Evolutionary conservation across 2,113 vertebrate species (phyloP).

Genomic region (Galemys pyrenaicus): DNA sequence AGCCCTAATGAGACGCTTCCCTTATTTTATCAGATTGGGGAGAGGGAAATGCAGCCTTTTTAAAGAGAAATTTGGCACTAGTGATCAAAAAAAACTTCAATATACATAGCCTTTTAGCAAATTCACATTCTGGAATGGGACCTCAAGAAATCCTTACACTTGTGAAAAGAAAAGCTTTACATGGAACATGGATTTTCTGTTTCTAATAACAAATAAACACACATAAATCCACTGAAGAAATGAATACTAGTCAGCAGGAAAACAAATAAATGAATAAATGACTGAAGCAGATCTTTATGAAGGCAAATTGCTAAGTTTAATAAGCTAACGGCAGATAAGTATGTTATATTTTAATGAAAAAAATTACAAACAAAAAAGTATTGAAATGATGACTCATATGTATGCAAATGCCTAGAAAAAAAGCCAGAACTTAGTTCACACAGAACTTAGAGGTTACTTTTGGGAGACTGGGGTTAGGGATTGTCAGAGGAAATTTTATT

Average conservation of each 20-base stretch:
- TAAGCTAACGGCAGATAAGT: background rate
- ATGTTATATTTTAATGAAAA: background rate
- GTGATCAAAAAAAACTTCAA: background rate
- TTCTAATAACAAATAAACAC: slow-evolving; percentile 44
- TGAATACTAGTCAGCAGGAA: background rate
- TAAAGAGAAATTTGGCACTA: background rate
- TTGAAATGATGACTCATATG: background rate
- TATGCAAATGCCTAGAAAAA: background rate
- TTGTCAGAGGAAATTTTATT: background rate
- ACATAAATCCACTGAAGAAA: background rate
- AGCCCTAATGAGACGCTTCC: background rate
- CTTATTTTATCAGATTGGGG: background rate
- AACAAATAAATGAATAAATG: background rate
- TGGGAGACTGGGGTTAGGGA: background rate
- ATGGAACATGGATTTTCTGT: background rate
- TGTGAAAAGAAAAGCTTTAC: background rate
- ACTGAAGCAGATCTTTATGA: background rate
- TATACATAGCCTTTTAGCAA: background rate
- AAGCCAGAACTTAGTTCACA: background rate
- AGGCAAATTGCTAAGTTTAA: background rate
- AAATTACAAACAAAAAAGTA: background rate
- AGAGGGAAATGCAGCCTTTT: background rate
- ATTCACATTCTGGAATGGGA: background rate
- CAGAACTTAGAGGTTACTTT: background rate
- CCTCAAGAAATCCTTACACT: background rate